A percentile compares a stretch with the other conserved stretches of the same genome.
phyloP scores from a whole-genome alignment of 2,797 vertebrate genomes.

The Apodemus agrarius region DNA sequence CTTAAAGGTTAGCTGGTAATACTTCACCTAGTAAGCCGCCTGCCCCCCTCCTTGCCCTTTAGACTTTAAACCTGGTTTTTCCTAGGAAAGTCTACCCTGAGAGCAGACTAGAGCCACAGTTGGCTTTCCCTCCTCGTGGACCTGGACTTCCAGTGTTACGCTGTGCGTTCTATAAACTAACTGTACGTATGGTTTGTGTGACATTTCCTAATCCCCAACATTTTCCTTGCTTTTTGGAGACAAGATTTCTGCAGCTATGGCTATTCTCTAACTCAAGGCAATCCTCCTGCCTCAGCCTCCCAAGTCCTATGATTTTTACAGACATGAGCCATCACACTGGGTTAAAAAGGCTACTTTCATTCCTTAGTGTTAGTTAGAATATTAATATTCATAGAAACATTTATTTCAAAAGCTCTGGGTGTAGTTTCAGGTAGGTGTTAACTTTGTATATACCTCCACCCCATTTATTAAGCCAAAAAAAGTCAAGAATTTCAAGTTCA shows the following conservation, averaged over 20 bases:
- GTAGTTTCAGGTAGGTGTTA: constrained; percentile 58
- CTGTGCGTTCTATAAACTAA: background rate
- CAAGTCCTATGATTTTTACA: background rate
- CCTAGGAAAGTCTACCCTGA: background rate
- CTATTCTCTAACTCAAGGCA: background rate
- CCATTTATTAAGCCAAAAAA: constrained; percentile 61
- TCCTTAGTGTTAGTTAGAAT: constrained; percentile 6
- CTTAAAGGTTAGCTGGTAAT: background rate
- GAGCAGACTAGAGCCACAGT: background rate
- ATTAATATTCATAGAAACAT: constrained; percentile 36
- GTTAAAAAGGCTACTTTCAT: constrained; percentile 22
- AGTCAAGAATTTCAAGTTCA: constrained; percentile 40
- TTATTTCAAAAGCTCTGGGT: constrained; percentile 75
- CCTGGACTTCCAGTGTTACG: background rate
- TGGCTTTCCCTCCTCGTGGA: background rate
- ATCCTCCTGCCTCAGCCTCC: background rate
- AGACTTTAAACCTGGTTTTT: background rate
- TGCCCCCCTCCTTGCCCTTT: background rate
- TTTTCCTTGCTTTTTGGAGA: background rate
- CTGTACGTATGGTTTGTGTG: background rate
- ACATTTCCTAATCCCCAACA: background rate
- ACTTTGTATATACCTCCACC: background rate
- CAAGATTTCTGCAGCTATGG: background rate
- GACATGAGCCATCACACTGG: background rate
- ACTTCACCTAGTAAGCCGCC: background rate